These are phyloP conservation scores for Eueremaeus valkanovi DNA, from an alignment of 2,888 invertebrate species.

Conservation along the genomic window DNA sequence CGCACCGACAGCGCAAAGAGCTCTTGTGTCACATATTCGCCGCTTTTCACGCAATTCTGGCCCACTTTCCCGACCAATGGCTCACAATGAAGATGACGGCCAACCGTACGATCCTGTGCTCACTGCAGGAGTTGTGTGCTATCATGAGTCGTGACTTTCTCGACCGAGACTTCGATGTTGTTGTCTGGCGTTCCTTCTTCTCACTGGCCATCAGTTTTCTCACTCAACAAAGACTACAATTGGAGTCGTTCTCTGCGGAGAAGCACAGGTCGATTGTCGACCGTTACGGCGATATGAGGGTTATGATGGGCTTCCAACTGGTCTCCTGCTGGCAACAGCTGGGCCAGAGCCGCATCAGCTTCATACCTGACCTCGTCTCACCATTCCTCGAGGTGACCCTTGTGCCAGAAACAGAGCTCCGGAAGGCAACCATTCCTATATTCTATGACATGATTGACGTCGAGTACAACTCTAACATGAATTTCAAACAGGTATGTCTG, in stretches of 20 bases:
- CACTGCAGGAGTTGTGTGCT: conserved; percentile 80
- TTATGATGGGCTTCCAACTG: conserved; percentile 85
- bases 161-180: conserved; percentile 65
- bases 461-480: conserved; percentile 74
- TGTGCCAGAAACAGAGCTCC: conserved; percentile 75
- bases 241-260: conserved; percentile 74
- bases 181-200: conserved; percentile 54
- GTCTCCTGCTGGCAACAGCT: conserved; percentile 85
- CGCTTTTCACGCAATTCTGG: conserved; percentile 72
- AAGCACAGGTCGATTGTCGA: conserved; percentile 72
- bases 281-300: conserved; percentile 83
- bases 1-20: conserved; percentile 76
- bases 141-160: conserved; percentile 72
- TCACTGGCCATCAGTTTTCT: conserved; percentile 73
- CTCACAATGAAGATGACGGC: conserved; percentile 80
- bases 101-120: conserved; percentile 68
- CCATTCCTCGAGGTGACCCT: conserved; percentile 88
- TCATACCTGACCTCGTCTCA: conserved; percentile 88
- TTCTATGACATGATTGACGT: conserved; percentile 95
- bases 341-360: conserved; percentile 59
- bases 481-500: conserved; percentile 73
- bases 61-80: conserved; percentile 84
- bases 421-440: conserved; percentile 83
- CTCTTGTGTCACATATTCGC: conserved; percentile 76
- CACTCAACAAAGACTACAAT: conserved; percentile 72